Evolutionary conservation across 2,113 vertebrate genomes (phyloP).

Genomic region (Oncorhynchus kisutch): DNA sequence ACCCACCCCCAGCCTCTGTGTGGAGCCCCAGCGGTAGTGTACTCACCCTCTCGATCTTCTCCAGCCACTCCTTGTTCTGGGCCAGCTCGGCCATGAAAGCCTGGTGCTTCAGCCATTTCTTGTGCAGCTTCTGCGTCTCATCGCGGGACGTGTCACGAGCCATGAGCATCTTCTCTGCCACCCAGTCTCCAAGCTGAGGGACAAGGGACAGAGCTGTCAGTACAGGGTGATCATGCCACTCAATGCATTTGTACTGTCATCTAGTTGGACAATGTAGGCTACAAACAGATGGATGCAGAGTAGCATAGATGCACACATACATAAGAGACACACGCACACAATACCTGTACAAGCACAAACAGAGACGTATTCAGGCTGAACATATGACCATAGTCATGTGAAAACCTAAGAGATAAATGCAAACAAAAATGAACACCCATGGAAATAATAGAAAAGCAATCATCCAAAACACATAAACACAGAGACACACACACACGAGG

Average conservation of each 20-base stretch:
- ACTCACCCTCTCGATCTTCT: conserved; percentile 88
- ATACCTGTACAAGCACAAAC: background rate
- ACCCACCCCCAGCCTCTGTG: too few relatives aligned
- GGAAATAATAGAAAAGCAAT: background rate
- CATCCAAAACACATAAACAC: background rate
- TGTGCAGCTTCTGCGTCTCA: conserved; percentile 83
- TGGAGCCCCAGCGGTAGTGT: too few relatives aligned
- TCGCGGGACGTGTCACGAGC: conserved; percentile 81
- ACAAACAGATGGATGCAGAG: background rate
- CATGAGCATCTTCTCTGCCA: conserved; percentile 90
- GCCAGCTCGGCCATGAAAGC: conserved; percentile 89
- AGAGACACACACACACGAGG: conserved; percentile 26
- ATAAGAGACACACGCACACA: background rate
- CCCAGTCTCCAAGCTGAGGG: conserved; percentile 87
- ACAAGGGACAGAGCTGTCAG: conserved; percentile 18
- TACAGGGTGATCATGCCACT: background rate
- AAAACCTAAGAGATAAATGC: background rate
- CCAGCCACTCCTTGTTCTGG: conserved; percentile 90
- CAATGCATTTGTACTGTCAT: background rate
- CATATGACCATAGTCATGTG: background rate
- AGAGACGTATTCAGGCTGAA: background rate
- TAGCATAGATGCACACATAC: conserved; percentile 1
- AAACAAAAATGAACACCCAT: background rate
- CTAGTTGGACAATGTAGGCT: background rate
- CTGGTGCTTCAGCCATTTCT: conserved; percentile 92